phyloP scores from a whole-genome alignment of 1,140 invertebrate species.

The Listronotus oregonensis region DNA sequence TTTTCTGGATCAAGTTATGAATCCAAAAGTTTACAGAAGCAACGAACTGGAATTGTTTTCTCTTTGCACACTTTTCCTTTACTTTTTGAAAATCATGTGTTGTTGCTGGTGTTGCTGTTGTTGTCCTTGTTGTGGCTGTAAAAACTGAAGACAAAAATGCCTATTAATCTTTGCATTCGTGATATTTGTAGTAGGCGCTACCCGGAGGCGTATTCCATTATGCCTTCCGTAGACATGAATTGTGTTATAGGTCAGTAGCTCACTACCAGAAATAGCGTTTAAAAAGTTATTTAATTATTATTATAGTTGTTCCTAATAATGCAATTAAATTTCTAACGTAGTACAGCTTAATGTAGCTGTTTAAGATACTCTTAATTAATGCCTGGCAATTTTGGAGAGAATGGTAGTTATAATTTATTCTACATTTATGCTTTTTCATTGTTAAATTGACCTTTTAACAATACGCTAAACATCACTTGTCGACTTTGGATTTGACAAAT shows the following conservation, averaged over 20 bases:
- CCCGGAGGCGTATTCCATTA: constrained; percentile 7
- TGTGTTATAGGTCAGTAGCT: constrained; percentile 14
- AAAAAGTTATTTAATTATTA: too few species aligned
- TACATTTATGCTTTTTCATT: too few species aligned
- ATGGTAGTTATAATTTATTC: too few species aligned
- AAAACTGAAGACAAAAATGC: constrained; percentile 23
- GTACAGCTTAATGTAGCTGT: too few species aligned
- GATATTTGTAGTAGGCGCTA: constrained; percentile 5
- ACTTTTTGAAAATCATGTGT: constrained; percentile 35
- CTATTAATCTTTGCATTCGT: constrained; percentile 30
- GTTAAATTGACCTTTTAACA: too few species aligned
- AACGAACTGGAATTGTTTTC: constrained; percentile 27
- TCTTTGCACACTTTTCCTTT: constrained; percentile 26
- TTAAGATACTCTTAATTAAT: too few species aligned
- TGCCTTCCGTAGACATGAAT: constrained; percentile 12
- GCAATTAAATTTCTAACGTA: too few species aligned
- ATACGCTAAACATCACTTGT: too few species aligned
- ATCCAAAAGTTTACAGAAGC: constrained; percentile 23
- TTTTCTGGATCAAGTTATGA: constrained; percentile 24
- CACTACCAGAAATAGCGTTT: too few species aligned
- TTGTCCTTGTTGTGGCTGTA: constrained; percentile 23
- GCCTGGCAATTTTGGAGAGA: too few species aligned
- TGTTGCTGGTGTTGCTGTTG: constrained; percentile 30
- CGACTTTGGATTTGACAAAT: too few species aligned
- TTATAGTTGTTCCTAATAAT: too few species aligned